Base-by-base conservation (phyloP, 2,113 vertebrate genomes). In the Sinocyclocheilus grahami region DNA sequence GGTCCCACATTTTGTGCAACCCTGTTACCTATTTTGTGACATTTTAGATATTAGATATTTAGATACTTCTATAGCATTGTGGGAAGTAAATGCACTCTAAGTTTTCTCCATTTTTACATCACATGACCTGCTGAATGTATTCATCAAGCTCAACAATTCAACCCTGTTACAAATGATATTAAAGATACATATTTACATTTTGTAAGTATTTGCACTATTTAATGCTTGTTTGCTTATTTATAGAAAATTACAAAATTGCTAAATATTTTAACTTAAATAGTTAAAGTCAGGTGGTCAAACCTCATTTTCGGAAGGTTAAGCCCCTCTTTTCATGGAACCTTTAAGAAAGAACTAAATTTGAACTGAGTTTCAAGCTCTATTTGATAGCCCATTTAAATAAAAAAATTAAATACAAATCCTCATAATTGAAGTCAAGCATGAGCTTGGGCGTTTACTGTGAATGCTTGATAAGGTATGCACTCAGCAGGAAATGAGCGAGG, bases 381-480 rank as follows among this genome's bases (percentile, higher is more conserved):
- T 53, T 53, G 51, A 53, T 14, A 53, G 51, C 12, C 51, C 4
- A 13, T 53, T 53, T 53, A 53, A 53, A n/a, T n/a, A 51, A 42
- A 42, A 42, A 42, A 42, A 8, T 11, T 10, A 46, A 10, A 10
- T 4, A 55, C 18, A 55, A 18, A 55, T 55, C 53, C 16, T 55
- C 14, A 18, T 55, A 9, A 78, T n/a, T n/a, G n/a, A n/a, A n/a
- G n/a, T n/a, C n/a, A n/a, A n/a, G n/a, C n/a, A n/a, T 78, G 27
- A 69, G n/a, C 69, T 51, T 30, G 48, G n/a, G n/a, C n/a, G 46
- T 74, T 72, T 55, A 58, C 33, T 83, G 42, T 78, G 62, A 72
- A 78, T 84, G 72, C 67, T 81, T 71, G 65, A 67, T 55, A n/a
- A 55, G 39, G 24, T 39, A 48, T n/a, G 9, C 51, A 3, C 24